Percentiles rank a stretch among this genome's conserved stretches.
Evolutionary conservation across 2,888 invertebrate species (phyloP).

Genomic region (Glaucopsyche alexis): DNA sequence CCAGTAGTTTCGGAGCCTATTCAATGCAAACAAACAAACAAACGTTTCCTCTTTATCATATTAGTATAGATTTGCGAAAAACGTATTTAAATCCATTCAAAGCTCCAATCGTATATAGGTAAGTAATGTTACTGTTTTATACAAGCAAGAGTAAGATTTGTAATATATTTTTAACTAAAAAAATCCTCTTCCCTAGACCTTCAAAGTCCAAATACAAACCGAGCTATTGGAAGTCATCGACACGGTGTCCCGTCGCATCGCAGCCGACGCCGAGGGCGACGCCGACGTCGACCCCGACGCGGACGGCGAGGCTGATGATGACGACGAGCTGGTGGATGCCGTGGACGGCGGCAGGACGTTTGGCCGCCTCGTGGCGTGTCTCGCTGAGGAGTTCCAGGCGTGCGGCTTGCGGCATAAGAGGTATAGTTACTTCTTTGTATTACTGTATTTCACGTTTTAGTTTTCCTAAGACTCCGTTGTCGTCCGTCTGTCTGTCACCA

Average conservation of each 20-base stretch:
- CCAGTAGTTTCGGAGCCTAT: too few relatives aligned
- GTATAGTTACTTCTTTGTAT: conserved; percentile 40
- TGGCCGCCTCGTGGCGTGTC: conserved; percentile 56
- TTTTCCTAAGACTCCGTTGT: too few relatives aligned
- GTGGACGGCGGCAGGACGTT: conserved; percentile 55
- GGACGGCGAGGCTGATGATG: conserved; percentile 48
- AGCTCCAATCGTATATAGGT: too few relatives aligned
- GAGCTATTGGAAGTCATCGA: conserved; percentile 90
- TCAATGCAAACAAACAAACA: too few relatives aligned
- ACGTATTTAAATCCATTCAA: too few relatives aligned
- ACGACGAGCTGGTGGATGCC: conserved; percentile 53
- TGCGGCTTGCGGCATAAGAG: conserved; percentile 66
- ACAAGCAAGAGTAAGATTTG: too few relatives aligned
- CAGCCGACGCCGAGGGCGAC: conserved; percentile 77
- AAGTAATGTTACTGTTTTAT: too few relatives aligned
- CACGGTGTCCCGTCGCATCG: conserved; percentile 87
- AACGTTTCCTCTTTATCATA: too few relatives aligned
- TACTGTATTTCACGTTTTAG: too few relatives aligned
- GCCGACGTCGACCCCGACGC: conserved; percentile 56
- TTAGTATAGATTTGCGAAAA: too few relatives aligned
- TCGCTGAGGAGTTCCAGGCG: conserved; percentile 65
- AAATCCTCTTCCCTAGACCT: conserved; percentile 72
- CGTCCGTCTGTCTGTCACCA: too few relatives aligned
- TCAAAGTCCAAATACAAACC: conserved; percentile 90
- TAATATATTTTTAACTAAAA: too few relatives aligned